Evolutionary conservation across 2,888 invertebrate species (phyloP), one percentile per base, ranked within the genome.

Genomic region (Pterobdella sp.): DNA sequence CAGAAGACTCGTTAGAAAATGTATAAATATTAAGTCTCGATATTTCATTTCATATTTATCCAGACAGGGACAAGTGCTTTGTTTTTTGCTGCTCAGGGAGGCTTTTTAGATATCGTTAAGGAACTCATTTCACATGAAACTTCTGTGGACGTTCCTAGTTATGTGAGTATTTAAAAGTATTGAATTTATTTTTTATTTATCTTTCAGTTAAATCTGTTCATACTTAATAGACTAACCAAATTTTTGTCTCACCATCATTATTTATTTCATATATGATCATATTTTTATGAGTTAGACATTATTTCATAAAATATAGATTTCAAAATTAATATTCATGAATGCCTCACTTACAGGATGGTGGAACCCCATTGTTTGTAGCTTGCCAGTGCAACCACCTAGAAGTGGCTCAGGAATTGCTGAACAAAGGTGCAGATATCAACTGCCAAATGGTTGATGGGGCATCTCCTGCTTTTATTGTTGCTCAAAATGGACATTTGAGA

Each of bases 11-110:
- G 86, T 85, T 78, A 79, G 80, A 26, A 22, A 26, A 18, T 26
- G 26, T 56, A 56, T 56, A 4, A 14, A 56, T 56, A 4, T 18
- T 14, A n/a, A 26, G 49, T 42, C 22, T 42, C 22, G 7, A 14
- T 14, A 14, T 42, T 42, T 69, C 22, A 56, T 10, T 69, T 64
- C 29, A 35, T 74, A 75, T 74, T 68, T 76, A 85, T 86, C 79
- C 86, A 92, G 90, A 94, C 94, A 74, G 94, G 94, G 75, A 94
- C 94, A 66, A 92, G 91, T 76, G 91, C 94, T 66, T 85, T 95
- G 79, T 94, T 94, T 86, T 94, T 94, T 85, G 93, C 94, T 74
- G 91, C 94, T 29, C 94, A 95, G 84, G 92, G 92, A 78, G 94
- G 94, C 10, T 92, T 89, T 85, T 85, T 91, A 78, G 91, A 94